Evolutionary conservation across 2,797 vertebrate genomes (phyloP), one percentile per base, ranked within the genome.

Genomic region (Galago senegalensis): DNA sequence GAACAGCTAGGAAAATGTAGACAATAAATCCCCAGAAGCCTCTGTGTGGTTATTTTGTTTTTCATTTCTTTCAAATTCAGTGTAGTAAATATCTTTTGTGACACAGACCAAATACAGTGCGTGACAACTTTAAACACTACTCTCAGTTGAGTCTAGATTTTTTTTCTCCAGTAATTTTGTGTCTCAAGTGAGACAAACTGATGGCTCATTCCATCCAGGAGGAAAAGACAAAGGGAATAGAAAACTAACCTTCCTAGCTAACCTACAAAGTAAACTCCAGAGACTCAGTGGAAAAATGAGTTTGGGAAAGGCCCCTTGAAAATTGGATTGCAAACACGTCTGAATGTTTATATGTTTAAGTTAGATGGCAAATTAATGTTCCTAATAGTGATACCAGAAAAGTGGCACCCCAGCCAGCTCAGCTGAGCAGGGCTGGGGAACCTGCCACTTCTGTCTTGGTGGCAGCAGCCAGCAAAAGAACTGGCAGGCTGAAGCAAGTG

Each of bases 221-320:
- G 34, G 70, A 76, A 96, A 93, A 89, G 91, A 87, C 60, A 97
- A 96, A 96, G 49, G 79, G 77, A 95, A 81, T 40, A 91, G 95
- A 96, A 69, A 97, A 96, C 95, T 96, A 94, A 84, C 85, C 87
- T 97, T 76, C 31, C 27, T 85, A 96, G 93, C 72, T 61, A 95
- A 79, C 18, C 40, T 81, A 46, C 18, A 87, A 73, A 93, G 67
- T 89, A 91, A 95, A 95, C 96, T 89, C 67, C 81, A 82, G 14
- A 53, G 16, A 53, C 14, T 53, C 20, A 69, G 81, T 60, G 46
- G 56, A 58, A 76, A 93, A 84, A 65, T 2, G 9, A 29, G 9
- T 81, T 77, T 86, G 63, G 56, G 67, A 93, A 95, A 92, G 43
- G 43, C 91, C 58, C 67, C 27, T 93, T 94, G 80, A 88, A 97